A percentile compares a stretch with the other conserved stretches of the same genome.
Evolutionary conservation across 1,140 invertebrate species (phyloP).

Genomic region (Ceratina calcarata): DNA sequence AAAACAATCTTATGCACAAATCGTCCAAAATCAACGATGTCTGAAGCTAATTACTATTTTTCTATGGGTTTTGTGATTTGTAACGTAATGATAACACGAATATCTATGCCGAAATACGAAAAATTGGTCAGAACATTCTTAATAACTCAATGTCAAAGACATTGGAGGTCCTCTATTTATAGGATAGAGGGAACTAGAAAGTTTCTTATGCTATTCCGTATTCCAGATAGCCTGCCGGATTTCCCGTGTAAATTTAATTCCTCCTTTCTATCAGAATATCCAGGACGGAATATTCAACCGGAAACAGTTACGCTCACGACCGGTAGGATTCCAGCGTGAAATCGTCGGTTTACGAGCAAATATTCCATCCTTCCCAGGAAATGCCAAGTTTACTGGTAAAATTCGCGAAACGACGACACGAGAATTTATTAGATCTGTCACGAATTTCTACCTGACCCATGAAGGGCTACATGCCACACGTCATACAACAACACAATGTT

Average conservation of each 20-base stretch:
- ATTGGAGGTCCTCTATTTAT: no score
- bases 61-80: no score
- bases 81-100: no score
- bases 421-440: constrained; percentile 6
- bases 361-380: background rate
- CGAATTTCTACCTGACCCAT: background rate
- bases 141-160: no score
- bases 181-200: background rate
- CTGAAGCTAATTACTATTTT: no score
- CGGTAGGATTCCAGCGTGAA: background rate
- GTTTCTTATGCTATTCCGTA: background rate
- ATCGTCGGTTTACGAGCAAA: background rate
- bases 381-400: background rate
- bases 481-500: no score
- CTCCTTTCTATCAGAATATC: background rate
- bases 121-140: no score
- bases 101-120: no score
- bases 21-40: no score
- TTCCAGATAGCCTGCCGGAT: background rate
- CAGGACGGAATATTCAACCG: no score
- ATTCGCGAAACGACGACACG: background rate
- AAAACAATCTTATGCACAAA: no score
- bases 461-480: no score
- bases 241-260: background rate
- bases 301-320: background rate